Conservation (phyloP, 2,113 vertebrate species). For the Balaeniceps rex region DNA sequence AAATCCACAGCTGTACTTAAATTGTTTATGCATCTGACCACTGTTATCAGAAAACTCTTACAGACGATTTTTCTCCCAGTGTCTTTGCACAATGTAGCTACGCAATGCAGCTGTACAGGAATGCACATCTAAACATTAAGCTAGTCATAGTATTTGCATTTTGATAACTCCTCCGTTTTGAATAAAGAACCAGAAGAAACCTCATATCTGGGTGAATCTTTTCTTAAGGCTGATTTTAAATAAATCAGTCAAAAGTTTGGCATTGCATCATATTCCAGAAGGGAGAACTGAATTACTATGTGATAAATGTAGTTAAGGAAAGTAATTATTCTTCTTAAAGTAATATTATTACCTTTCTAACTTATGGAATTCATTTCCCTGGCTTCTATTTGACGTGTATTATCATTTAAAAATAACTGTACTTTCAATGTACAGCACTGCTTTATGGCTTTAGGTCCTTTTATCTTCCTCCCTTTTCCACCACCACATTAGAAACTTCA, state of each 20-base stretch:
- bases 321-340: slow-evolving; percentile 59
- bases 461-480: not conserved
- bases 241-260: slow-evolving; percentile 39
- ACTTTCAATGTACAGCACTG: not conserved
- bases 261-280: slow-evolving; percentile 24
- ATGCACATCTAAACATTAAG: slow-evolving; percentile 40
- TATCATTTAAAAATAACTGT: slow-evolving; percentile 34
- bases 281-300: slow-evolving; percentile 24
- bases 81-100: not conserved
- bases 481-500: not conserved
- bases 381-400: slow-evolving; percentile 24
- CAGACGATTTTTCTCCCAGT: not conserved
- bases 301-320: slow-evolving; percentile 60
- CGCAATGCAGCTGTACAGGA: slow-evolving; percentile 23
- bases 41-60: not conserved
- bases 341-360: slow-evolving; percentile 44
- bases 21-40: not conserved
- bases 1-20: not conserved
- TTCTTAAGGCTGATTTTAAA: slow-evolving; percentile 27
- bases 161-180: slow-evolving; percentile 64
- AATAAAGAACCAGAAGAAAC: slow-evolving; percentile 48
- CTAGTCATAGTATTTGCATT: slow-evolving; percentile 72
- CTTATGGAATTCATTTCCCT: slow-evolving; percentile 39
- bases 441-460: slow-evolving; percentile 25
- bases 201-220: slow-evolving; percentile 47